Conservation (phyloP, 2,888 invertebrate genomes). For the Conistra vaccinii region DNA sequence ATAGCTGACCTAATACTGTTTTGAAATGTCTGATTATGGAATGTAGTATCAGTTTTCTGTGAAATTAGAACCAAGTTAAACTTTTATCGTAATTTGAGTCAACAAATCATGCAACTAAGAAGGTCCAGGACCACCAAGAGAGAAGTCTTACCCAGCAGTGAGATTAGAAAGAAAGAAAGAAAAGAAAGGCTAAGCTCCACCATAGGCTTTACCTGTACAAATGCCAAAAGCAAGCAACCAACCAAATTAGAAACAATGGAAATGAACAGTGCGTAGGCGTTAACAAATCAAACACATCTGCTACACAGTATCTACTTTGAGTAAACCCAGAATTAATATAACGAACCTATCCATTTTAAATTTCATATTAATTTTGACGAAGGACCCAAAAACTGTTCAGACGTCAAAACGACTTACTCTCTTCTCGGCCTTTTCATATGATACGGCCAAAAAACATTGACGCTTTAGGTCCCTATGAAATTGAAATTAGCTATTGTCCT, state of each 20-base stretch:
- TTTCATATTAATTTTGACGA: conserved; percentile 29
- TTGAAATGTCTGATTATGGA: too few species aligned
- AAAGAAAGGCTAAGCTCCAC: too few species aligned
- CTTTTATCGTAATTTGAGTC: not conserved
- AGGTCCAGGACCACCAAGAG: too few species aligned
- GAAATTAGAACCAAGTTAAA: not conserved
- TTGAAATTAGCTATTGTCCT: conserved; percentile 53
- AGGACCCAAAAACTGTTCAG: conserved; percentile 22
- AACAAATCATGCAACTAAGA: not conserved
- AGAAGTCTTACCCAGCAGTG: too few species aligned
- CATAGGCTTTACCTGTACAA: not conserved
- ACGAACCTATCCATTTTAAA: conserved; percentile 23
- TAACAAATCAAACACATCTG: conserved; percentile 42
- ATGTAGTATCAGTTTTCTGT: not conserved
- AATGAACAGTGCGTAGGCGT: conserved; percentile 1
- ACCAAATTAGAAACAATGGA: conserved; percentile 14
- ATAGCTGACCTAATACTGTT: not conserved
- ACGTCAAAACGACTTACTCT: conserved; percentile 26
- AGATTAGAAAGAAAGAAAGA: too few species aligned
- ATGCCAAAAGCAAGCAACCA: not conserved
- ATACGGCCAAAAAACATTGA: conserved; percentile 24
- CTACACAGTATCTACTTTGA: conserved; percentile 8
- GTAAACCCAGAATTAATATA: conserved; percentile 22
- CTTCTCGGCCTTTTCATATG: conserved; percentile 8
- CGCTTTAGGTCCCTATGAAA: conserved; percentile 14